phyloP scores from a whole-genome alignment of 2,113 vertebrate genomes.

The Eolophus roseicapilla region DNA sequence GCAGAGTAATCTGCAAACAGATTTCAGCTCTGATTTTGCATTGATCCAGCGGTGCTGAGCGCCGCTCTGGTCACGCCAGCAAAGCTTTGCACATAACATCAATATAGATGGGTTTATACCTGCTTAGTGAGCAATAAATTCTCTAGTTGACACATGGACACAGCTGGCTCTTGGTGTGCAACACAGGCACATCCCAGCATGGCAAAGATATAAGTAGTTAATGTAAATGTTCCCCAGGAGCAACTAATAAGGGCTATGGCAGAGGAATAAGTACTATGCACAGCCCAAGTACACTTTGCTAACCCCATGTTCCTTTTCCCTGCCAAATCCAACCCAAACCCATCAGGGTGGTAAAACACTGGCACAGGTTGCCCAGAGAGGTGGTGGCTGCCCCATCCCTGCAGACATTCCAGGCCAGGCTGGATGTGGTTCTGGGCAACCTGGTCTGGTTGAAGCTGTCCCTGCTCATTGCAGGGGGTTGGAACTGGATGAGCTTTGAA shows the following conservation, averaged over 20 bases:
- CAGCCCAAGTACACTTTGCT: not conserved
- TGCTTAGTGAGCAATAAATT: not conserved
- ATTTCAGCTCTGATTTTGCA: not conserved
- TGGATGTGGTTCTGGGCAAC: not conserved
- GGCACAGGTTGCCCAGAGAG: not conserved
- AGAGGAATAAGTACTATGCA: not conserved
- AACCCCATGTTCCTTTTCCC: not conserved
- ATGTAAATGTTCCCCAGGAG: not conserved
- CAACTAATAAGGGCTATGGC: not conserved
- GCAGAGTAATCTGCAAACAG: not conserved
- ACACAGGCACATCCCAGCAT: not conserved
- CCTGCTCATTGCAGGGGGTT: not conserved
- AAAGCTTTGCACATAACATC: no score
- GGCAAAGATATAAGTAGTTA: not conserved
- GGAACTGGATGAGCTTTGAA: not conserved
- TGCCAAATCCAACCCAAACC: not conserved
- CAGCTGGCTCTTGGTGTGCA: not conserved
- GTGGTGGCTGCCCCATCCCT: not conserved
- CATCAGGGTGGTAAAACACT: not conserved
- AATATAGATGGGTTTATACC: fast-evolving
- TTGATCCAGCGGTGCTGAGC: not conserved
- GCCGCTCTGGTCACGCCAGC: not conserved
- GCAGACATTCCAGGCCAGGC: not conserved
- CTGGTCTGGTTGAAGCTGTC: not conserved
- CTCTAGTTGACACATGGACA: no score